Percentiles rank a stretch among this genome's conserved stretches.
These are phyloP conservation scores for Minunthozetes semirufus DNA, from an alignment of 2,888 invertebrate species.

Conservation along the genomic window DNA sequence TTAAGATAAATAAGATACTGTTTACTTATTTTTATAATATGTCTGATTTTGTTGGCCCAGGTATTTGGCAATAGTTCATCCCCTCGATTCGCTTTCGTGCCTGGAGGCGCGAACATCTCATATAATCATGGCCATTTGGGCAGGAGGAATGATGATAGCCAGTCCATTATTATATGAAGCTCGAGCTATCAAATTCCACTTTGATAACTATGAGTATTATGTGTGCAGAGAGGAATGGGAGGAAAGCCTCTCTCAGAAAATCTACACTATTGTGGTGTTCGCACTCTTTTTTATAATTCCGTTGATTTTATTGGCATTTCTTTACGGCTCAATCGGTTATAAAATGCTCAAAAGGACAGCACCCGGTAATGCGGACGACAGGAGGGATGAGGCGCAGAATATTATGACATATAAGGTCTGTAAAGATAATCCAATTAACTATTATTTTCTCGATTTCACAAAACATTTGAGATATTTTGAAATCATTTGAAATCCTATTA, in stretches of 20 bases:
- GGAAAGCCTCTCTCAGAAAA: background rate
- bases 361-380: background rate
- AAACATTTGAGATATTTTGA: too few species aligned
- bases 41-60: background rate
- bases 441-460: too few species aligned
- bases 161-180: background rate
- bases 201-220: background rate
- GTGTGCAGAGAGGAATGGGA: slow-evolving; percentile 32
- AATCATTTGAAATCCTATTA: too few species aligned
- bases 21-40: too few species aligned
- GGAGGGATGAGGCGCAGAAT: background rate
- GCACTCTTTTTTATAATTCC: slow-evolving; percentile 48
- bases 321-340: slow-evolving; percentile 50
- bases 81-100: background rate
- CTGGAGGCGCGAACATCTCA: background rate
- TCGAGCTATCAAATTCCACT: background rate
- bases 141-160: background rate
- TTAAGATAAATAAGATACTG: too few species aligned
- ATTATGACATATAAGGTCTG: background rate
- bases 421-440: background rate
- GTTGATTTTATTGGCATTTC: slow-evolving; percentile 49
- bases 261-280: slow-evolving; percentile 43
- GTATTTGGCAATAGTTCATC: background rate
- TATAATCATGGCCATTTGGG: background rate
- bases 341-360: background rate